A percentile compares a stretch with the other conserved stretches of the same genome.
These are phyloP conservation scores for Strix aluco DNA, from an alignment of 2,113 vertebrate genomes.

Conservation along the genomic window DNA sequence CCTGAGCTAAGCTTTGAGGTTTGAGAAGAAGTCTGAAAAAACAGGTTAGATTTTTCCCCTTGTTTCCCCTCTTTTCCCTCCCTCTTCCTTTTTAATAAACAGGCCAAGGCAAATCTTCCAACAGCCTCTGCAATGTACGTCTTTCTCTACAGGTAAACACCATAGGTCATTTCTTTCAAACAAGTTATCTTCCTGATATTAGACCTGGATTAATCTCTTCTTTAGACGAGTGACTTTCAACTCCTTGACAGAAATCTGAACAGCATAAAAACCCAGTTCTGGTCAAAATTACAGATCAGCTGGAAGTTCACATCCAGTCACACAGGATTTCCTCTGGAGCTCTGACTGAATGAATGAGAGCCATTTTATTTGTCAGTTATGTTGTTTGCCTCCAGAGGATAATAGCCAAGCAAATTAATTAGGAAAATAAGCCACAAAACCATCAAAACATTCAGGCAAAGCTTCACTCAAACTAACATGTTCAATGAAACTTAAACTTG, in stretches of 20 bases:
- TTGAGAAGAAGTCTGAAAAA: constrained; percentile 45
- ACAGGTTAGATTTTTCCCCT: not conserved
- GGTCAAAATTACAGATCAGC: constrained; percentile 12
- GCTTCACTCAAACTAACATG: constrained; percentile 43
- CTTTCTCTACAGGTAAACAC: not conserved
- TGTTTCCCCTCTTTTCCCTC: not conserved
- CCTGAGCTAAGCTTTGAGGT: constrained; percentile 10
- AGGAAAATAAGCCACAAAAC: constrained; percentile 55
- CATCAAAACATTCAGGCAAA: constrained; percentile 59
- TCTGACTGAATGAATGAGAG: not conserved
- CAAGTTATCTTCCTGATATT: not conserved
- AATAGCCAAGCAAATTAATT: constrained; percentile 54
- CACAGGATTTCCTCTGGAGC: constrained; percentile 16
- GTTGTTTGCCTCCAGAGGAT: constrained; percentile 45
- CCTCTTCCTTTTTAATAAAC: constrained; percentile 14
- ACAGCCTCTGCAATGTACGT: not conserved
- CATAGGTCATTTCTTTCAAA: not conserved
- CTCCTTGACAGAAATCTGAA: constrained; percentile 4
- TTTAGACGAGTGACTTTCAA: not conserved
- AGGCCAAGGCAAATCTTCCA: not conserved
- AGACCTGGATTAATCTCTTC: not conserved
- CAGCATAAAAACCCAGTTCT: not conserved
- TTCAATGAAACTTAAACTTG: constrained; percentile 52
- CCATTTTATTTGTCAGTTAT: constrained; percentile 59
- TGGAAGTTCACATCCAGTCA: constrained; percentile 15